Conservation (phyloP, 1,140 invertebrate species). For the Brachionus asplanchnoidis region DNA sequence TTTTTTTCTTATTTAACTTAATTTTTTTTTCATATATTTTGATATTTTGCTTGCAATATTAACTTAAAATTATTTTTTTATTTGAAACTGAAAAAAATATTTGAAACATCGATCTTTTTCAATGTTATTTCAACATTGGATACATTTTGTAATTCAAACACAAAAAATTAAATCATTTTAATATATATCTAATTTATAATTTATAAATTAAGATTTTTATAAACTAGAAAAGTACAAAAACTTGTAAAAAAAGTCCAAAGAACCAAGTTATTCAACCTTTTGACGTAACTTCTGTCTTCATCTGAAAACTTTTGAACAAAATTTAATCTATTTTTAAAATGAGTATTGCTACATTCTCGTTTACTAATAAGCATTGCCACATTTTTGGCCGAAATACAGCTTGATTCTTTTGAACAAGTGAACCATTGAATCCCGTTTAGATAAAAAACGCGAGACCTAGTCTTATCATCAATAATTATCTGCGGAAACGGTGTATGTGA, state of each 20-base stretch:
- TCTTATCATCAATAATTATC: slow-evolving; percentile 7
- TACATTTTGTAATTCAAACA: too few relatives aligned
- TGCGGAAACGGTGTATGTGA: slow-evolving; percentile 26
- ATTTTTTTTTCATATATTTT: too few relatives aligned
- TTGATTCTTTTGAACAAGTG: slow-evolving; percentile 3
- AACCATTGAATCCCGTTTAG: slow-evolving; percentile 32
- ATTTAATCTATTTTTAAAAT: not conserved
- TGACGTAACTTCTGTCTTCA: not conserved
- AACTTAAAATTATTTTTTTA: too few relatives aligned
- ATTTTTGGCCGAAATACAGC: slow-evolving; percentile 28
- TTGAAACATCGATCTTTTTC: too few relatives aligned
- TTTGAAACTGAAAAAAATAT: too few relatives aligned
- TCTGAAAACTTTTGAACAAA: not conserved
- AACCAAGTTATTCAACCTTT: not conserved
- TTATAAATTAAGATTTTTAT: not conserved
- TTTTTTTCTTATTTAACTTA: too few relatives aligned
- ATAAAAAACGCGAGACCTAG: slow-evolving; percentile 17
- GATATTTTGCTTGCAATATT: too few relatives aligned
- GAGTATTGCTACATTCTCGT: not conserved
- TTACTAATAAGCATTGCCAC: slow-evolving; percentile 11
- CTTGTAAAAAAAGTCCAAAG: not conserved
- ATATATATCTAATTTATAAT: too few relatives aligned
- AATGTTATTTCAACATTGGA: too few relatives aligned
- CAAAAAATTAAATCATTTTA: too few relatives aligned
- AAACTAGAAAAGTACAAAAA: not conserved